Conservation (phyloP, 53 echinoderm and acorn worm genomes). For the Echinarachnius parma region DNA sequence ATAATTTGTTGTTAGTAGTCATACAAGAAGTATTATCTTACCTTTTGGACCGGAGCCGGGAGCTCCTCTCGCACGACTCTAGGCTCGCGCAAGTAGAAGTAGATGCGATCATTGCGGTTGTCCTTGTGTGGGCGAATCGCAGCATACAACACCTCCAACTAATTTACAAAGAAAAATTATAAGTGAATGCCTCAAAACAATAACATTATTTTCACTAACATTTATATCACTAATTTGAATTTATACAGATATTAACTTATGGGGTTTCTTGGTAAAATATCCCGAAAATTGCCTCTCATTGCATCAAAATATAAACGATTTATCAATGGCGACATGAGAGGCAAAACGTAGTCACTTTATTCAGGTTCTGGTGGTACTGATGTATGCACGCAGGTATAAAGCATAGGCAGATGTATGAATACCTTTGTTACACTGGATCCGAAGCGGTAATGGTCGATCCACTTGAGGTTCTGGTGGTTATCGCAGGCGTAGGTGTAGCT, state of each 20-base stretch:
- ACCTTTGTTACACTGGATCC: slow-evolving; percentile 85
- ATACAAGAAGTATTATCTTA: too few relatives aligned
- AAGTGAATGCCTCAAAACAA: too few relatives aligned
- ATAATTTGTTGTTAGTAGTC: too few relatives aligned
- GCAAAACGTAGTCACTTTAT: not conserved
- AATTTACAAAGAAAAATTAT: not conserved
- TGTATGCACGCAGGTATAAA: not conserved
- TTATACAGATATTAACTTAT: too few relatives aligned
- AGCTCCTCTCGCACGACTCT: slow-evolving; percentile 59
- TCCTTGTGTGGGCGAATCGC: slow-evolving; percentile 52
- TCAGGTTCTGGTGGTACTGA: not conserved
- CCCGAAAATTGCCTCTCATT: too few relatives aligned
- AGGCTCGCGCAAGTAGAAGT: slow-evolving; percentile 70
- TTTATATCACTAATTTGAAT: too few relatives aligned
- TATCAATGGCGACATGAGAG: not conserved
- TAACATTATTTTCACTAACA: too few relatives aligned
- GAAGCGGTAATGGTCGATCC: slow-evolving; percentile 69
- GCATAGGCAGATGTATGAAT: too few relatives aligned
- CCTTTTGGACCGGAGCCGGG: slow-evolving; percentile 37
- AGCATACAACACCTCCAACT: slow-evolving; percentile 74
- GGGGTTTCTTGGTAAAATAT: too few relatives aligned
- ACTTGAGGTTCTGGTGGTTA: slow-evolving; percentile 53
- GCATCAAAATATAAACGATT: too few relatives aligned
- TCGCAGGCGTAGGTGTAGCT: slow-evolving; percentile 63
- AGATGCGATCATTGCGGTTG: slow-evolving; percentile 47